These are phyloP conservation scores for Vulpes vulpes DNA, from an alignment of 2,113 vertebrate genomes.

Conservation along the genomic window DNA sequence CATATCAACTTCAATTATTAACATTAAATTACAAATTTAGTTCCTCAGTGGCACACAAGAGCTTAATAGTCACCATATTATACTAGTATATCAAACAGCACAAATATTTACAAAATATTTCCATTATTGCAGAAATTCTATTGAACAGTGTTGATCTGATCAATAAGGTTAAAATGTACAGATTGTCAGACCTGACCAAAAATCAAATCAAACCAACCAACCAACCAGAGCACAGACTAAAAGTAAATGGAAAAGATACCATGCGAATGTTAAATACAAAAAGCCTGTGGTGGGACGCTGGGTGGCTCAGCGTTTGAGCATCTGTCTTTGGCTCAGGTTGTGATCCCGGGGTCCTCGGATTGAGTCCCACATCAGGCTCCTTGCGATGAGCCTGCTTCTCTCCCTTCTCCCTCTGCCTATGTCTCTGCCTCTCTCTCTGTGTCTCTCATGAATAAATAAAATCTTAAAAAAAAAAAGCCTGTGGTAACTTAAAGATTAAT, in stretches of 20 bases:
- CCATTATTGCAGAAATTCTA: not conserved
- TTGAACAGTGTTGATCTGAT: not conserved
- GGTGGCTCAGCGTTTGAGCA: too few relatives aligned
- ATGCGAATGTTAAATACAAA: not conserved
- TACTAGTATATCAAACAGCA: not conserved
- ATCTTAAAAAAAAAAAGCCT: not conserved
- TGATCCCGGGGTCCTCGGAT: too few relatives aligned
- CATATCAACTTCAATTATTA: not conserved
- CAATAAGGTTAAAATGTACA: not conserved
- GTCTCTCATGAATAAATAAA: too few relatives aligned
- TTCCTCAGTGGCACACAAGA: not conserved
- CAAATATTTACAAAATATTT: not conserved
- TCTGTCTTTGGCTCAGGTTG: too few relatives aligned
- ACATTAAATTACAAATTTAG: not conserved
- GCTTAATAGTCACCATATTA: not conserved
- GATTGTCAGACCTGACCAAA: not conserved
- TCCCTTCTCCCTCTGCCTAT: too few relatives aligned
- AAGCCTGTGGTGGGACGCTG: not conserved
- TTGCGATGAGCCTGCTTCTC: too few relatives aligned
- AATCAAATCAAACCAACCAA: not conserved
- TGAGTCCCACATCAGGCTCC: too few relatives aligned
- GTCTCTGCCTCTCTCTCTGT: too few relatives aligned
- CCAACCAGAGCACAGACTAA: not conserved
- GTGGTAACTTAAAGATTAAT: not conserved
- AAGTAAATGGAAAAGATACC: not conserved